These are phyloP conservation scores for Chelon auratus DNA, from an alignment of 2,797 vertebrate species.

Conservation along the genomic window DNA sequence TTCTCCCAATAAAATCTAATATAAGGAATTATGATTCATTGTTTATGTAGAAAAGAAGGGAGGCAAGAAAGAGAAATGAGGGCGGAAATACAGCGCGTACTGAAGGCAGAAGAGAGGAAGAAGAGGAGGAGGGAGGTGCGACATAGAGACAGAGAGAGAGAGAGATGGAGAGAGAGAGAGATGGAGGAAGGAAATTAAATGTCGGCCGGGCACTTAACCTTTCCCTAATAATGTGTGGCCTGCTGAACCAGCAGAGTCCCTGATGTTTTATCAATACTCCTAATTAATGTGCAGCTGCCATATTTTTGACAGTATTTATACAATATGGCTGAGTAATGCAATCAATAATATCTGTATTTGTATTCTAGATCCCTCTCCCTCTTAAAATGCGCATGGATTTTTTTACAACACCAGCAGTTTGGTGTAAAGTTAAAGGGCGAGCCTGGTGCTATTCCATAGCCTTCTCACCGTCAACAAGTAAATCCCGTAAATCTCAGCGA, in stretches of 20 bases:
- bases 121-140: conserved; percentile 4
- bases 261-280: conserved; percentile 81
- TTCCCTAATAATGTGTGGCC: conserved; percentile 80
- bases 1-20: conserved; percentile 49
- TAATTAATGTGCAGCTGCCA: conserved; percentile 81
- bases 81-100: not conserved
- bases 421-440: conserved; percentile 7
- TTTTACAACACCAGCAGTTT: conserved; percentile 10
- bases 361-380: conserved; percentile 47
- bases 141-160: not conserved
- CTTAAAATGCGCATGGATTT: conserved; percentile 37
- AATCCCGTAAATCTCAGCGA: too few relatives aligned
- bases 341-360: conserved; percentile 72
- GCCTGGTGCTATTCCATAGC: not conserved
- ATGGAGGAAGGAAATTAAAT: conserved; percentile 75
- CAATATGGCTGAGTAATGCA: conserved; percentile 73
- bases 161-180: conserved; percentile 37
- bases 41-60: conserved; percentile 44
- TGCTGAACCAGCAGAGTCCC: conserved; percentile 81
- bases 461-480: not conserved
- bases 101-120: not conserved
- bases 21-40: conserved; percentile 56
- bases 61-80: conserved; percentile 7
- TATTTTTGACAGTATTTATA: conserved; percentile 77
- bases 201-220: conserved; percentile 81